These are phyloP conservation scores for Taenioides sp. DNA, from an alignment of 2,797 vertebrate genomes.

Conservation along the genomic window DNA sequence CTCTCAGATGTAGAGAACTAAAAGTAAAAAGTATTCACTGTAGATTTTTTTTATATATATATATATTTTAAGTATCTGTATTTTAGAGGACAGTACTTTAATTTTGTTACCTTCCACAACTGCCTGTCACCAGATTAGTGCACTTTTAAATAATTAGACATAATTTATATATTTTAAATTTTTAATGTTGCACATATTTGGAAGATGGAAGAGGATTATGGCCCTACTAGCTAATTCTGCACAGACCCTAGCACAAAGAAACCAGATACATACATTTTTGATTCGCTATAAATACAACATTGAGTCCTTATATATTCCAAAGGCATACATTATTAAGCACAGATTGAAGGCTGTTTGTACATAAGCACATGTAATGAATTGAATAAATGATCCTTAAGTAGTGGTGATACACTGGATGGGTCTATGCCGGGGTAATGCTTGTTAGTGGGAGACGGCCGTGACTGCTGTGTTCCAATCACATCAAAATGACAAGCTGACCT, in stretches of 20 bases:
- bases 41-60: too few species aligned
- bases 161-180: not conserved
- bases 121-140: not conserved
- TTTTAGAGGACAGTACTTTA: too few species aligned
- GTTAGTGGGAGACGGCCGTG: constrained; percentile 58
- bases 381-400: constrained; percentile 31
- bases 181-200: too few species aligned
- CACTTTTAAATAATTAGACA: not conserved
- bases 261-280: not conserved
- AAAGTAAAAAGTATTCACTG: too few species aligned
- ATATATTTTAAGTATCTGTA: too few species aligned
- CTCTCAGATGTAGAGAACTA: too few species aligned
- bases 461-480: constrained; percentile 68
- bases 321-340: not conserved
- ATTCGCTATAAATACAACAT: not conserved
- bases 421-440: constrained; percentile 47
- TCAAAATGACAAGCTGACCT: constrained; percentile 72
- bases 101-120: too few species aligned
- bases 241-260: not conserved
- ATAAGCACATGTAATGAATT: not conserved
- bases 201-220: too few species aligned
- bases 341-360: not conserved
- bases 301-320: not conserved
- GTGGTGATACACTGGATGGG: constrained; percentile 32
- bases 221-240: not conserved